Base-by-base conservation (phyloP, 2,797 vertebrate species). In the Gallirallus australis region DNA sequence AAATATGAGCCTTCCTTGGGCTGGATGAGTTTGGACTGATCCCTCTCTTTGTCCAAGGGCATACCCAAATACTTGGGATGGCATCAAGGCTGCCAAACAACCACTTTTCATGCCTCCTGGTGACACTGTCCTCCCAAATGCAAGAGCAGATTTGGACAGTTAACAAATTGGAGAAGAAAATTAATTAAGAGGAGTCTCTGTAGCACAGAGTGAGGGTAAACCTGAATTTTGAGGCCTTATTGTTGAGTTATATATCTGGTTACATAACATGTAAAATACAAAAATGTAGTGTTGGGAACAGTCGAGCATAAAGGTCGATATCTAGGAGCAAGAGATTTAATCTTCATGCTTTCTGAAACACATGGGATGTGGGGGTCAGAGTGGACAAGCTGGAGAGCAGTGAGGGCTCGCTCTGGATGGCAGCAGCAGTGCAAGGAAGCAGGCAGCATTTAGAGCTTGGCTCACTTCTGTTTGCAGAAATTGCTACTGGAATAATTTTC, bases 41-140 rank as follows among this genome's bases (percentile, higher is more conserved):
- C 0, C 0, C 11, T 3, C 6, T 69, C 23, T 40, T 64, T 64
- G 21, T 25, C 19, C 15, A 47, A 56, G 7, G 21, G 19, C 76
- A 9, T 23, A 63, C 56, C 24, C 9, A 59, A 73, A 59, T 6
- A 7, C 7, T 23, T 40, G 47, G 16, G 14, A 33, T 19, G 65
- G 35, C 25, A 61, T 15, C 6, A 2, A 17, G 17, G 31, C 40
- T 79, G 31, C 40, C 25, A 64, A 15, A 57, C 27, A 35, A 52
- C n/a, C 31, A 48, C 8, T 90, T 78, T 33, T 64, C 12, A n/a
- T 7, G 81, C 23, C 18, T 71, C 31, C 61, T 18, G 11, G 8
- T 76, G 30, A 52, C 13, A 65, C 54, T 77, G 24, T 33, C 54
- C n/a, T 77, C 12, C 9, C 12, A 30, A 2, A 3, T 68, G 12